Conservation (phyloP, 2,888 invertebrate species). For the Limnephilus marmoratus region DNA sequence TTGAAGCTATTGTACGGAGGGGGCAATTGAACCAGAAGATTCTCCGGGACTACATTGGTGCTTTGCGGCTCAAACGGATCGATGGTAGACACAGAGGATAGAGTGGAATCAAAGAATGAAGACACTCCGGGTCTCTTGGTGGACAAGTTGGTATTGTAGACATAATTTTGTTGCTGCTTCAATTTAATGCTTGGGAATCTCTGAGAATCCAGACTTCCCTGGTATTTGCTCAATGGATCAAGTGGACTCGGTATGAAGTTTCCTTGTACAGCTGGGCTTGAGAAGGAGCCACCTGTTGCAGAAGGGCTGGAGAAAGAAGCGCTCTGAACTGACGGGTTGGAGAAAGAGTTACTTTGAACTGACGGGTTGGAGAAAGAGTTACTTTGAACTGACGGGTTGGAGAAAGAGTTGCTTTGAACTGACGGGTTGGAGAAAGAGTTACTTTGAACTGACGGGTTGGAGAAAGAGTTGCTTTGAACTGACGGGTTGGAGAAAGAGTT, state of each 20-base stretch:
- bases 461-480: background rate
- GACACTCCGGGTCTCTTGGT: conserved; percentile 60
- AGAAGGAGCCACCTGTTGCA: background rate
- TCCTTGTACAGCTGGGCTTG: conserved; percentile 67
- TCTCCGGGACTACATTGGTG: conserved; percentile 68
- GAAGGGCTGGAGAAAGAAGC: conserved; percentile 33
- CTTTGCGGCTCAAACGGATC: conserved; percentile 64
- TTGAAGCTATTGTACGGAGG: conserved; percentile 70
- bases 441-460: background rate
- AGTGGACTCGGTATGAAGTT: conserved; percentile 75
- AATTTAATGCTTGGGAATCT: conserved; percentile 52
- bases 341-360: too few species aligned
- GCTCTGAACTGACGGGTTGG: background rate
- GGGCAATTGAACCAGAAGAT: conserved; percentile 69
- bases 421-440: conserved; percentile 44
- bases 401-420: conserved; percentile 70
- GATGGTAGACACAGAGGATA: conserved; percentile 53
- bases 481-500: background rate
- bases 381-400: conserved; percentile 69
- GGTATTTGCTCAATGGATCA: conserved; percentile 73
- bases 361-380: too few species aligned
- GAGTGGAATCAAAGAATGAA: conserved; percentile 64
- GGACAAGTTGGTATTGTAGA: conserved; percentile 56
- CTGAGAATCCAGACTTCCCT: conserved; percentile 49
- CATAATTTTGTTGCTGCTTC: conserved; percentile 48